phyloP scores from a whole-genome alignment of 2,113 vertebrate species.

The Microcebus griseorufus region DNA sequence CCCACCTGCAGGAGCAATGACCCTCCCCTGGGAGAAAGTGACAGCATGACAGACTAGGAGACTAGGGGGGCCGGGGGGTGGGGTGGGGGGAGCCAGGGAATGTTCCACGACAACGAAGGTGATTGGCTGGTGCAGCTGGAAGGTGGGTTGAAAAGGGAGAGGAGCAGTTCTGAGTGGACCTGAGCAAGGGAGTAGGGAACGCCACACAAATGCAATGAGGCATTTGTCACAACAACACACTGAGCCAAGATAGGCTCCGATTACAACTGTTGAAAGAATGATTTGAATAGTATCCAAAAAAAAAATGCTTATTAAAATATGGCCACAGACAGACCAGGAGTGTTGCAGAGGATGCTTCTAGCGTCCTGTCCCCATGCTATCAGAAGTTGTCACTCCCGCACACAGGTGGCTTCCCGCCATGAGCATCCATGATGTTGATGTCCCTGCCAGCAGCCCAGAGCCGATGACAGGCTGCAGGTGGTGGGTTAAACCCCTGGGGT shows the following conservation, averaged over 20 bases:
- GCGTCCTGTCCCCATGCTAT: neutral
- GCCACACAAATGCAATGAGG: neutral
- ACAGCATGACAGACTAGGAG: neutral
- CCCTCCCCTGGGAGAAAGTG: neutral
- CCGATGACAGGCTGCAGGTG: neutral
- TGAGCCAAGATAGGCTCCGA: neutral
- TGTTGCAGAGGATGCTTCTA: neutral
- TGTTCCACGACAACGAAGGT: neutral
- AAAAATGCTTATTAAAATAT: neutral
- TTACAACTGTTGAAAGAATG: neutral
- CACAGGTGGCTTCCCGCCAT: accelerated
- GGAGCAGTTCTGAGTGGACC: neutral
- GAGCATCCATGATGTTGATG: neutral
- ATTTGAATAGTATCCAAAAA: neutral
- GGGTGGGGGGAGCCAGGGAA: neutral
- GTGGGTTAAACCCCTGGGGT: neutral
- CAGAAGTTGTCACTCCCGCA: accelerated
- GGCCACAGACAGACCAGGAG: neutral
- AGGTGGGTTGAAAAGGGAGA: neutral
- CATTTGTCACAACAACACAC: neutral
- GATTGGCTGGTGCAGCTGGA: neutral
- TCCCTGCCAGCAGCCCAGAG: neutral
- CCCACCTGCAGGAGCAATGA: neutral
- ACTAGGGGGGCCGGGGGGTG: too few relatives aligned
- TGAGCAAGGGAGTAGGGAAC: neutral